Conservation (phyloP, 2,797 vertebrate genomes). For the Sandelia bainsii region DNA sequence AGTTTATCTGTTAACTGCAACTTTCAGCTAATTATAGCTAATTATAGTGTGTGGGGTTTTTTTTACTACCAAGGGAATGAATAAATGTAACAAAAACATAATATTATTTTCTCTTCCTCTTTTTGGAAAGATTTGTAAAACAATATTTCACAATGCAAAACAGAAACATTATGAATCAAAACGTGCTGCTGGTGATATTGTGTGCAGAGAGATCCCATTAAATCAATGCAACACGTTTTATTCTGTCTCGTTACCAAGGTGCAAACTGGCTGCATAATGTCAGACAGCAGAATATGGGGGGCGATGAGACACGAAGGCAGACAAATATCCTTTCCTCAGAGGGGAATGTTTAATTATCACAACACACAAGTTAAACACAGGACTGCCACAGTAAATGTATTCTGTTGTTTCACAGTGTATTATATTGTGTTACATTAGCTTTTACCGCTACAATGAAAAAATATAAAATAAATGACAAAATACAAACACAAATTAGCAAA, state of each 20-base stretch:
- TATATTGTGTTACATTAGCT: not conserved
- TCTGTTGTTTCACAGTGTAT: not conserved
- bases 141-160: conserved; percentile 4
- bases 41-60: too few relatives aligned
- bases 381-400: not conserved
- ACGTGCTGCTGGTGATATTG: not conserved
- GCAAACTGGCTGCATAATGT: conserved; percentile 10
- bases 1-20: not conserved
- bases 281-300: not conserved
- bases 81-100: not conserved
- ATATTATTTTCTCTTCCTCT: not conserved
- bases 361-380: conserved; percentile 10
- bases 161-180: not conserved
- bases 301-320: conserved; percentile 18
- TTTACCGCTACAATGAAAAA: not conserved
- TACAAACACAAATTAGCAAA: conserved; percentile 2
- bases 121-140: not conserved
- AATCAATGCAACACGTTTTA: conserved; percentile 8
- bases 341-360: conserved; percentile 29
- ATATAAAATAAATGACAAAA: not conserved
- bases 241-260: conserved; percentile 2
- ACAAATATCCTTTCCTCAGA: conserved; percentile 15
- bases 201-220: not conserved
- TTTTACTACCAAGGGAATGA: not conserved
- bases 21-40: not conserved